phyloP scores from a whole-genome alignment of 2,113 vertebrate species.

The Vireo altiloquus region DNA sequence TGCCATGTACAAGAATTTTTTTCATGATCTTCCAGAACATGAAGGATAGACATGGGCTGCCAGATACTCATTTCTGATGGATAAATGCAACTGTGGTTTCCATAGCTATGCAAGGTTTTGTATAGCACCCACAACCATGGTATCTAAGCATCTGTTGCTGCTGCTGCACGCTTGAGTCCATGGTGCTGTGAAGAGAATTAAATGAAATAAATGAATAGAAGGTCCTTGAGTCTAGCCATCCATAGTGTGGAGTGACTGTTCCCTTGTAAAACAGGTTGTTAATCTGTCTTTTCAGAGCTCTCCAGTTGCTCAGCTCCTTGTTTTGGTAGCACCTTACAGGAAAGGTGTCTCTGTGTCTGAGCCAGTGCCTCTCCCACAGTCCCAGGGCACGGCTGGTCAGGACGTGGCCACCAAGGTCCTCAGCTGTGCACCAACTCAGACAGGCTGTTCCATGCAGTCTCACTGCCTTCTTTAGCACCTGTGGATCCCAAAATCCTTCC shows the following conservation, averaged over 20 bases:
- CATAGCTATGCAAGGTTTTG: constrained; percentile 53
- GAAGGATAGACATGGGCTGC: constrained; percentile 35
- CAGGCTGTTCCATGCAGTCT: not conserved
- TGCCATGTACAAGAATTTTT: not conserved
- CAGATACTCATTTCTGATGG: constrained; percentile 31
- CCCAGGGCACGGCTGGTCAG: not conserved
- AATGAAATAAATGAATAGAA: not conserved
- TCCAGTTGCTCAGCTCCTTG: not conserved
- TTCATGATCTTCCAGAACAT: constrained; percentile 44
- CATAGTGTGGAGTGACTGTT: not conserved
- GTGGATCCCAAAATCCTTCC: not conserved
- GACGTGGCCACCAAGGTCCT: not conserved
- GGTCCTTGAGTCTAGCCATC: not conserved
- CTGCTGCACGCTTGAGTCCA: not conserved
- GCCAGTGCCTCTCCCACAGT: fast-evolving
- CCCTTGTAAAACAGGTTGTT: not conserved
- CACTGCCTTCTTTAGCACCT: not conserved
- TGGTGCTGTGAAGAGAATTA: not conserved
- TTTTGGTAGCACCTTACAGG: not conserved
- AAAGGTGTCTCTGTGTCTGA: not conserved
- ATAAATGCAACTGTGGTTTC: constrained; percentile 47
- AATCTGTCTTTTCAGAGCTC: not conserved
- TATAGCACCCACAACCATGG: constrained; percentile 43
- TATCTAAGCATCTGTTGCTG: constrained; percentile 15
- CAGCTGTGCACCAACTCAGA: not conserved